phyloP scores from a whole-genome alignment of 2,888 invertebrate genomes.

The Pecten maximus region DNA sequence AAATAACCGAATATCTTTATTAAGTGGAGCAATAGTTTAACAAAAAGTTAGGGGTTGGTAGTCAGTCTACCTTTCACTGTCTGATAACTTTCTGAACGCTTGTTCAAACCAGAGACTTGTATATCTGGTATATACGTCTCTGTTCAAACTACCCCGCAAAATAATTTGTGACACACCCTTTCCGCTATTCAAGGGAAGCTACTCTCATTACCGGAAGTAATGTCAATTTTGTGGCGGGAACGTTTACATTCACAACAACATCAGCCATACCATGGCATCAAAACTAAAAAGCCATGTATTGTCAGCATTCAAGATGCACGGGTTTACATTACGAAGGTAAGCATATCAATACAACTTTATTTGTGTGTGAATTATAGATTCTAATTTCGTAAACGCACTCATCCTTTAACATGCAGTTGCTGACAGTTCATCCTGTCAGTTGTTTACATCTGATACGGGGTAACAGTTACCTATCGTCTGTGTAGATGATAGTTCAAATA shows the following conservation, averaged over 20 bases:
- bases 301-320: slow-evolving; percentile 79
- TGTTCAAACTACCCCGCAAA: not conserved
- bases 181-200: not conserved
- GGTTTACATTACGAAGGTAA: slow-evolving; percentile 77
- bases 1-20: too few species aligned
- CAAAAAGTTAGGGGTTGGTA: too few species aligned
- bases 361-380: not conserved
- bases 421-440: not conserved
- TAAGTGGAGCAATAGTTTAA: too few species aligned
- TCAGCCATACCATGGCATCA: slow-evolving; percentile 66
- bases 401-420: not conserved
- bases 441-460: not conserved
- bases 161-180: slow-evolving; percentile 1
- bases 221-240: slow-evolving; percentile 16
- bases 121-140: too few species aligned
- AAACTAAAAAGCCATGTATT: slow-evolving; percentile 72
- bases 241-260: slow-evolving; percentile 34
- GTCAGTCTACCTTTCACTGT: too few species aligned
- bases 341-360: not conserved
- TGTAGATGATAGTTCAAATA: too few species aligned
- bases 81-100: too few species aligned
- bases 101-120: too few species aligned
- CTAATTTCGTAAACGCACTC: not conserved
- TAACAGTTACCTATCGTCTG: too few species aligned
- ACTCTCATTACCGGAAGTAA: slow-evolving; percentile 17